Base-by-base conservation (phyloP, 2,113 vertebrate species). In the Glaucomys volans region DNA sequence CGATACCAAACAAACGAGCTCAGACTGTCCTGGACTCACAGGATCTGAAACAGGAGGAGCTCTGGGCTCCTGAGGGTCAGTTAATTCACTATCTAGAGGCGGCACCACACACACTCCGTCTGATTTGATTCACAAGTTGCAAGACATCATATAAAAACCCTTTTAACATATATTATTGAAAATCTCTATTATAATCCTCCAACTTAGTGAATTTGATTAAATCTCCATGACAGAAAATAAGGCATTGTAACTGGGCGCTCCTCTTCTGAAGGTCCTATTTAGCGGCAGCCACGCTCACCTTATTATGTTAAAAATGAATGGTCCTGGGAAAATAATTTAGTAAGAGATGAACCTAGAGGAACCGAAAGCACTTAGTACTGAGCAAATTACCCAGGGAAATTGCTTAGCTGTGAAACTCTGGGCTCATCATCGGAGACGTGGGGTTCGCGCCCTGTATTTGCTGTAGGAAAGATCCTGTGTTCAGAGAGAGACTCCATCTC, bases 351-450 rank as follows among this genome's bases (percentile, higher is more conserved):
- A 98, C 97, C 98, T 98, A 97, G 89, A 97, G 93, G 97, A 97
- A 97, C 96, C 97, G 97, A 97, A 98, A 94, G 95, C 97, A 97
- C 98, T 98, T 98, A 98, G 97, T 95, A 94, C 95, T 97, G 95
- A 98, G 98, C 95, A 98, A 98, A 98, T 98, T 98, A 98, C 98
- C 97, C 95, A 98, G 96, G 87, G 98, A 98, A 99, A 98, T 97
- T 98, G 98, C 98, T 98, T 98, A 96, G 96, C 98, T 97, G 87
- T 97, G 98, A 98, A 98, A 98, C 98, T 98, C 98, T 97, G 98
- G 94, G 98, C 96, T 98, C 97, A 95, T 98, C 98, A 98, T 98
- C 97, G 98, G 96, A 98, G 96, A 98, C 98, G 98, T 98, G 98
- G 98, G 98, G 98, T 98, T 98, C 98, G 91, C 97, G 97, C 96